Conservation (phyloP, 2,113 vertebrate genomes). For the Brevimyrus niger region DNA sequence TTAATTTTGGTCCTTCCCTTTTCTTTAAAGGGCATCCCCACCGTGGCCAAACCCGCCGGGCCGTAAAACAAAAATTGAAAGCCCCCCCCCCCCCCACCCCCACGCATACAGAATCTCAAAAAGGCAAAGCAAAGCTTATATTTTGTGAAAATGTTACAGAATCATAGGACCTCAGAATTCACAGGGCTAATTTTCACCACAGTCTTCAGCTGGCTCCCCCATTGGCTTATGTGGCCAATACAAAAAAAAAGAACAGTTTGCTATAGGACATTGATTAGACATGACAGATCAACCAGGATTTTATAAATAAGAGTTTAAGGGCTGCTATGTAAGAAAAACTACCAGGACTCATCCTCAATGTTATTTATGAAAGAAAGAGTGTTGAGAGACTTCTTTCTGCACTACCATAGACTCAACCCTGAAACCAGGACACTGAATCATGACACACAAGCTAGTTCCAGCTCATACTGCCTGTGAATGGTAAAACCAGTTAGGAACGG, state of each 20-base stretch:
- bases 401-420: background rate
- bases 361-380: background rate
- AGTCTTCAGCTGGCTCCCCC: background rate
- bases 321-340: background rate
- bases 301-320: background rate
- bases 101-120: background rate
- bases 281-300: background rate
- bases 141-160: background rate
- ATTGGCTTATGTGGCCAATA: background rate
- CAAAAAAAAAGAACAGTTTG: background rate
- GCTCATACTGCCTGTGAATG: background rate
- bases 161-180: background rate
- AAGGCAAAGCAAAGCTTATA: background rate
- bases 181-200: background rate
- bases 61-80: conserved; percentile 96
- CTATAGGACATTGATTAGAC: background rate
- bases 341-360: background rate
- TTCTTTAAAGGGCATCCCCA: conserved; percentile 44
- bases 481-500: background rate
- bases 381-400: background rate
- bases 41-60: conserved; percentile 66
- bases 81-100: conserved; percentile 27
- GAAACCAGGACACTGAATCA: background rate
- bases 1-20: conserved; percentile 30
- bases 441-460: background rate